Base-by-base conservation (phyloP, 2,113 vertebrate species). In the Otocyon megalotis region DNA sequence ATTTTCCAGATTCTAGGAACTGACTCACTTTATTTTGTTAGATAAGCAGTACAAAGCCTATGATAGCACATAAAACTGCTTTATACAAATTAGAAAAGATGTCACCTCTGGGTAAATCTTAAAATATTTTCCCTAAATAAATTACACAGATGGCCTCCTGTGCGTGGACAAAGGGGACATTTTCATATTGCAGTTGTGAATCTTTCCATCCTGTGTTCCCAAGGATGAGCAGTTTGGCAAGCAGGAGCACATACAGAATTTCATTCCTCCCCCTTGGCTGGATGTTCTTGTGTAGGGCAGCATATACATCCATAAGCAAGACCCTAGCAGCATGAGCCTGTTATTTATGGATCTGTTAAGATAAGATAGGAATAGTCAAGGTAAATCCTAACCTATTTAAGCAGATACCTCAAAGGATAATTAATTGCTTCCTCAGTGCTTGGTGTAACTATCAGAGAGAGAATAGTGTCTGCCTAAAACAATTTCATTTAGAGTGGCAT, bases 401-500 rank as follows among this genome's bases (percentile, higher is more conserved):
- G 14, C 60, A 90, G 85, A 82, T 76, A 63, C 37, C 13, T 79
- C 8, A 12, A 86, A 35, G 19, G 15, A 30, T 19, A 83, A 89
- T 12, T 76, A 65, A 94, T 85, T 91, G 5, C 50, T 89, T 88
- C 35, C 16, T 65, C 17, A 35, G 30, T 95, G 14, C 11, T 80
- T 82, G 26, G n/a, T 83, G 15, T 91, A 54, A 69, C 20, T 74
- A 53, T 92, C 48, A 87, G 62, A 54, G 16, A 86, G 19, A 12
- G 9, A 76, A 43, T 62, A 37, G 9, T 63, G 13, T 80, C 22
- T 93, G 8, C 12, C 30, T 87, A 80, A 20, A 62, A 91, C 16
- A 17, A 83, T 71, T 96, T 93, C 74, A 96, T 83, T 91, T 93
- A 80, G 8, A 93, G 20, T 74, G 60, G 1, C 22, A 90, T 96